Evolutionary conservation across 2,113 vertebrate species (phyloP).

Genomic region (Bagarius yarrelli): DNA sequence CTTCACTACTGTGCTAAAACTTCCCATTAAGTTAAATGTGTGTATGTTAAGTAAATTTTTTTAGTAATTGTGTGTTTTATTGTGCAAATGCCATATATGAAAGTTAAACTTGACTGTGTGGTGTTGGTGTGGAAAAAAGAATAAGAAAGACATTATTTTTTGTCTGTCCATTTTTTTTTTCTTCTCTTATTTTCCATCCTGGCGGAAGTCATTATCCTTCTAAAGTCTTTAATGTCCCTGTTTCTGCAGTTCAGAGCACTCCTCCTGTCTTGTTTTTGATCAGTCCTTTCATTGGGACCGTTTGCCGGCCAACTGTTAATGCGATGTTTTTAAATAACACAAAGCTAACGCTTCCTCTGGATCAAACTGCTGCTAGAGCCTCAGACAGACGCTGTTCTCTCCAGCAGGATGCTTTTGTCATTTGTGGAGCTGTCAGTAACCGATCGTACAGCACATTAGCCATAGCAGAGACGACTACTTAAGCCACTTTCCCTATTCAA

Average conservation of each 20-base stretch:
- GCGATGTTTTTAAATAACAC: not conserved
- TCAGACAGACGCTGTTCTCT: not conserved
- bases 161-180: not conserved
- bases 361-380: not conserved
- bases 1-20: no score
- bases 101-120: not conserved
- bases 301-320: constrained; percentile 9
- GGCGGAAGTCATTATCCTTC: constrained; percentile 26
- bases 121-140: not conserved
- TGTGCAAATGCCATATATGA: no score
- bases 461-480: not conserved
- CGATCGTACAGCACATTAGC: not conserved
- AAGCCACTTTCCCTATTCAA: not conserved
- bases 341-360: not conserved
- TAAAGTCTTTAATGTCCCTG: not conserved
- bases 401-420: not conserved
- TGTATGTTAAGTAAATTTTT: not conserved
- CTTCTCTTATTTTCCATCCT: not conserved
- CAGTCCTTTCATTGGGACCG: constrained; percentile 32
- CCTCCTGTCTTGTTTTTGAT: constrained; percentile 33
- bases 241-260: not conserved
- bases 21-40: not conserved
- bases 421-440: not conserved
- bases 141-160: no score
- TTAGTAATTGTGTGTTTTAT: not conserved